A percentile compares a stretch with the other conserved stretches of the same genome.
Conservation (phyloP, 2,797 vertebrate genomes). For the Todus mexicanus region DNA sequence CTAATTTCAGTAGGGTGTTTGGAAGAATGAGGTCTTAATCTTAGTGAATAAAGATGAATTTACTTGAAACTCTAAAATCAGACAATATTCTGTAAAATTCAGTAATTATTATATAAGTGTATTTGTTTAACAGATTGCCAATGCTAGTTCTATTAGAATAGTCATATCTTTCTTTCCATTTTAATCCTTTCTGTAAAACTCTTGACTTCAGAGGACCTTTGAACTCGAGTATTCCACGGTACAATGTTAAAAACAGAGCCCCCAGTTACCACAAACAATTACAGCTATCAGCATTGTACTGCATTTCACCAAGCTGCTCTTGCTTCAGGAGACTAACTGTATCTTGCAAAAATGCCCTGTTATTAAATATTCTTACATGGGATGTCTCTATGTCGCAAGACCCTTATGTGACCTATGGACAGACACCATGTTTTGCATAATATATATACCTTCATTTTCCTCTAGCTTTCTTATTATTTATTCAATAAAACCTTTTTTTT, state of each 20-base stretch:
- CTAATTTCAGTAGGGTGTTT: background rate
- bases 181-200: background rate
- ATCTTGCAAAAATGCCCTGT: background rate
- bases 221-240: background rate
- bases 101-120: background rate
- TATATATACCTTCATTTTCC: constrained; percentile 78
- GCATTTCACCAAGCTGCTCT: background rate
- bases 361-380: constrained; percentile 43
- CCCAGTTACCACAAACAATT: background rate
- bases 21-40: background rate
- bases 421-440: constrained; percentile 78
- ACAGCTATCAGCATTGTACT: constrained; percentile 6
- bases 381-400: constrained; percentile 33
- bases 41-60: background rate
- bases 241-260: background rate
- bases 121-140: background rate
- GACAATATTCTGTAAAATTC: background rate
- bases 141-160: background rate
- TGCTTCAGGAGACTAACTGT: background rate
- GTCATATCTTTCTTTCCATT: background rate
- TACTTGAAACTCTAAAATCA: background rate
- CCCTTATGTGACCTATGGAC: constrained; percentile 74
- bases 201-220: background rate
- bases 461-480: constrained; percentile 84
- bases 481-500: constrained; percentile 84